phyloP scores from a whole-genome alignment of 1,140 invertebrate genomes.

The Drosophila punjabiensis region DNA sequence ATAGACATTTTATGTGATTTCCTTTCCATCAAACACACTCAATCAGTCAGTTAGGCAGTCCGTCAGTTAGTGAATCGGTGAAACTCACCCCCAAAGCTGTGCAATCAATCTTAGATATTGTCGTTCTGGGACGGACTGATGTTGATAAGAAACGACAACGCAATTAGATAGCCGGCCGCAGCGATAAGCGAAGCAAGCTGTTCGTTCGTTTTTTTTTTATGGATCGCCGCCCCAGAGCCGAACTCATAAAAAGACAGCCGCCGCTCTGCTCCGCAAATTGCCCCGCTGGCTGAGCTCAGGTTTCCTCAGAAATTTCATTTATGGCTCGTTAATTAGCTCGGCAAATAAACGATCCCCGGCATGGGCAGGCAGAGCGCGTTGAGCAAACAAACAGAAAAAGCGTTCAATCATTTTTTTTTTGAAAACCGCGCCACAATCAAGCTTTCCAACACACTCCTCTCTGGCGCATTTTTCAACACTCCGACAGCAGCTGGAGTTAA shows the following conservation, averaged over 20 bases:
- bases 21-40: constrained; percentile 41
- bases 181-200: constrained; percentile 54
- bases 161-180: constrained; percentile 73
- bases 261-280: constrained; percentile 47
- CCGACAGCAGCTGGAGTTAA: background rate
- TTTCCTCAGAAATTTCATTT: constrained; percentile 72
- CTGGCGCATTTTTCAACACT: constrained; percentile 14
- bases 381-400: constrained; percentile 5
- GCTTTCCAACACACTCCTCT: constrained; percentile 18
- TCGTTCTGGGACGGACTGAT: constrained; percentile 54
- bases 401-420: constrained; percentile 5
- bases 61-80: constrained; percentile 2
- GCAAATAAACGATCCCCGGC: constrained; percentile 36
- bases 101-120: constrained; percentile 81
- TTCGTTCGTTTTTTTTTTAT: constrained; percentile 24
- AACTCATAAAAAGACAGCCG: constrained; percentile 71
- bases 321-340: constrained; percentile 65
- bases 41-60: constrained; percentile 18
- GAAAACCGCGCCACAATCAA: constrained; percentile 15
- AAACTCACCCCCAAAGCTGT: constrained; percentile 38
- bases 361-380: background rate
- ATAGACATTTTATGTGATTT: constrained; percentile 80
- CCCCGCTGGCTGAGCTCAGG: constrained; percentile 25
- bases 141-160: constrained; percentile 76
- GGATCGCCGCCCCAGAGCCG: constrained; percentile 68